Conservation (phyloP, 2,113 vertebrate genomes). For the Myotis davidii region DNA sequence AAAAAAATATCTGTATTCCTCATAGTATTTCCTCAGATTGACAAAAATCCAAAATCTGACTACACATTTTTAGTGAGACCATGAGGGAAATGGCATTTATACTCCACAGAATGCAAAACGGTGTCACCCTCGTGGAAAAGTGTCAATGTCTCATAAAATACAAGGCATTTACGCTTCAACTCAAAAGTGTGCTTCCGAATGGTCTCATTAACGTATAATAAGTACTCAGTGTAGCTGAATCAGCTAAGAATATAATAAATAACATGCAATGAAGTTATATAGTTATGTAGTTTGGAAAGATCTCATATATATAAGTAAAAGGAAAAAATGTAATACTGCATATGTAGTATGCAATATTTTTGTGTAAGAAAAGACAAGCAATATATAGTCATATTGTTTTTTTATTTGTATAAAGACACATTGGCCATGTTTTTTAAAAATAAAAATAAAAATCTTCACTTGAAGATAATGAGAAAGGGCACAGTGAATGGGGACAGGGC, state of each 20-base stretch:
- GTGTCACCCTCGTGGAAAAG: background rate
- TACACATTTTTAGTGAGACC: background rate
- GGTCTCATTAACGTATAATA: background rate
- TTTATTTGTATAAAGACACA: background rate
- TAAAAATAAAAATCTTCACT: background rate
- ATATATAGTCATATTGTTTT: background rate
- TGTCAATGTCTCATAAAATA: background rate
- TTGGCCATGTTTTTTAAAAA: background rate
- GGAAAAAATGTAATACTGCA: background rate
- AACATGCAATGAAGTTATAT: background rate
- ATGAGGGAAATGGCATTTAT: background rate
- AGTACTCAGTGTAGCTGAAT: background rate
- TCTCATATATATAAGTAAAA: background rate
- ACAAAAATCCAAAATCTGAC: background rate
- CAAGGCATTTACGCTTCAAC: background rate
- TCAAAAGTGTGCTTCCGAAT: background rate
- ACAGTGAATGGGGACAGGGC: background rate
- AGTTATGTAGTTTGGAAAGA: background rate
- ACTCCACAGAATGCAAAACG: background rate
- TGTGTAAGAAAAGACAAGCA: background rate
- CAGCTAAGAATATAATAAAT: background rate
- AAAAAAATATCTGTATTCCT: background rate
- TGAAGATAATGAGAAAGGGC: background rate
- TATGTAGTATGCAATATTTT: background rate
- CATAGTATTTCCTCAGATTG: background rate